phyloP scores from a whole-genome alignment of 2,888 invertebrate genomes.

The Agonopterix subpropinquella region DNA sequence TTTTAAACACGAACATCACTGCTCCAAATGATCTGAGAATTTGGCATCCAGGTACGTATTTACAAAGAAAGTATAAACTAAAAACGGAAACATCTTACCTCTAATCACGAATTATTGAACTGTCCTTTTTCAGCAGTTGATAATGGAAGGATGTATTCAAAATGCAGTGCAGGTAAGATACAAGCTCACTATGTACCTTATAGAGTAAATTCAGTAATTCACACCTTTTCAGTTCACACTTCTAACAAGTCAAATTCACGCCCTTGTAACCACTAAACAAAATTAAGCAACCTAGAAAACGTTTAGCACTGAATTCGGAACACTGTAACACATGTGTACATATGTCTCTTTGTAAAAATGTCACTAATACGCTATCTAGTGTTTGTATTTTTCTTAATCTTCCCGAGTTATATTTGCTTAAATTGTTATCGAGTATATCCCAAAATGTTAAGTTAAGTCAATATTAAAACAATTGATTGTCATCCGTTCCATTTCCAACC shows the following conservation, averaged over 20 bases:
- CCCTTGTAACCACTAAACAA: slow-evolving; percentile 63
- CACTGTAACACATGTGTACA: slow-evolving; percentile 36
- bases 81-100: slow-evolving; percentile 5
- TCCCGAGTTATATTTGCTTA: slow-evolving; percentile 3
- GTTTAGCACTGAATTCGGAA: slow-evolving; percentile 63
- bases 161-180: slow-evolving; percentile 5
- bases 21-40: too few species aligned
- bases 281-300: slow-evolving; percentile 56
- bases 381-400: slow-evolving; percentile 2
- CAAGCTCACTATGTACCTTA: slow-evolving; percentile 26
- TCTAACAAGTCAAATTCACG: slow-evolving; percentile 56
- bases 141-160: neutral
- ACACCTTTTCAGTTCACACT: slow-evolving; percentile 62
- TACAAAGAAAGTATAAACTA: neutral
- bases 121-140: slow-evolving; percentile 3
- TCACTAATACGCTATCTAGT: slow-evolving; percentile 16
- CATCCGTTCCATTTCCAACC: slow-evolving; percentile 51
- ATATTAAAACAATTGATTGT: slow-evolving; percentile 34
- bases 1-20: too few species aligned
- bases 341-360: slow-evolving; percentile 23
- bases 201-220: slow-evolving; percentile 35
- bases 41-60: too few species aligned
- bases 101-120: neutral
- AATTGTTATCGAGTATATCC: neutral
- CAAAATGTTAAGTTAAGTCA: slow-evolving; percentile 29